Conservation (phyloP, 2,113 vertebrate genomes). For the Psilopogon haemacephalus region DNA sequence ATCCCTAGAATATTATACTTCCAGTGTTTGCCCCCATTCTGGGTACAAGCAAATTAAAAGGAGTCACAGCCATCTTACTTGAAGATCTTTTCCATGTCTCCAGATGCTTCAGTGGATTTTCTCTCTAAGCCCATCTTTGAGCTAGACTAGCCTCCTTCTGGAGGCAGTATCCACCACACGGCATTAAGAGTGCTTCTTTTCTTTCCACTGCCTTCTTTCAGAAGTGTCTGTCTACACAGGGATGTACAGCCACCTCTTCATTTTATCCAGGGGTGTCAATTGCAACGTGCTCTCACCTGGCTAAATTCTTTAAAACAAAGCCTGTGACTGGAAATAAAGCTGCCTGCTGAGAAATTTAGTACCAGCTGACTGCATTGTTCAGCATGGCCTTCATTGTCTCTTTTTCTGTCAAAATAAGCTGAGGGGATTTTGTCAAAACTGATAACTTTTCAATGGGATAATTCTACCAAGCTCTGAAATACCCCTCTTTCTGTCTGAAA, state of each 20-base stretch:
- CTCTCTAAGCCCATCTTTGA: not conserved
- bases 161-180: not conserved
- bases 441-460: not conserved
- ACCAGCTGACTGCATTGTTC: not conserved
- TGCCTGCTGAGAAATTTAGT: not conserved
- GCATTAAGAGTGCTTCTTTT: not conserved
- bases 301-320: not conserved
- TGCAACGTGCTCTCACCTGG: not conserved
- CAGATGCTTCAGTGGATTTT: not conserved
- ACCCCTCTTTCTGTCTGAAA: not conserved
- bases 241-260: not conserved
- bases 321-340: not conserved
- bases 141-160: not conserved
- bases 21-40: not conserved
- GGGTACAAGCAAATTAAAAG: not conserved
- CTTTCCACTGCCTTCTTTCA: not conserved
- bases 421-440: not conserved
- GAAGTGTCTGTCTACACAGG: not conserved
- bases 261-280: not conserved
- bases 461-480: not conserved
- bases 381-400: accelerated
- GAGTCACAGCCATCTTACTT: not conserved
- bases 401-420: not conserved
- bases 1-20: not conserved
- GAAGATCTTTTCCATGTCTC: not conserved